These are phyloP conservation scores for Drosophila sp. DNA, from an alignment of 1,140 invertebrate genomes.

Conservation along the genomic window DNA sequence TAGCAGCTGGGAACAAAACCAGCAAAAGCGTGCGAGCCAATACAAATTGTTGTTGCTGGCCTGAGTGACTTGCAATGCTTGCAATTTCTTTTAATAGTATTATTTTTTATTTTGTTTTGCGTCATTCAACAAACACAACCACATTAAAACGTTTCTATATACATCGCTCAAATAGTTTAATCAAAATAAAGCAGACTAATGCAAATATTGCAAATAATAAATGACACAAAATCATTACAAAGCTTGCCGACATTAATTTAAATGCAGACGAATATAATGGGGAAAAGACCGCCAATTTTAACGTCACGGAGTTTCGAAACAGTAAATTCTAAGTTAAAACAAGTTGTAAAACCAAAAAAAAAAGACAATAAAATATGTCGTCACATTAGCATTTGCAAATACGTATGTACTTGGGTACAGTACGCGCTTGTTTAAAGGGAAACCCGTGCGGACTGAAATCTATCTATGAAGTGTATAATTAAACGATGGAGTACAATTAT, in stretches of 20 bases:
- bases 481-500: too few relatives aligned
- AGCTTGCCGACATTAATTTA: constrained; percentile 37
- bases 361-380: constrained; percentile 4
- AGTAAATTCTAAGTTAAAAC: constrained; percentile 46
- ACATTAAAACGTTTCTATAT: constrained; percentile 15
- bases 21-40: constrained; percentile 47
- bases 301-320: constrained; percentile 36
- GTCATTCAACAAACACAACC: constrained; percentile 58
- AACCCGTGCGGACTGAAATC: too few relatives aligned
- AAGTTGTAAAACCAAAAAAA: constrained; percentile 15
- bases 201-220: constrained; percentile 8
- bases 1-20: constrained; percentile 42
- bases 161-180: constrained; percentile 21
- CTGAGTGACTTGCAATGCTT: constrained; percentile 55
- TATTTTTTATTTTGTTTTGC: constrained; percentile 69
- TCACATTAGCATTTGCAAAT: too few relatives aligned
- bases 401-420: constrained; percentile 30
- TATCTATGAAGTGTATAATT: too few relatives aligned
- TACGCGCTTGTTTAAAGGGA: constrained; percentile 7
- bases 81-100: constrained; percentile 53
- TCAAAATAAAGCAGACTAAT: constrained; percentile 20
- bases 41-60: constrained; percentile 52
- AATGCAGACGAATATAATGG: constrained; percentile 8
- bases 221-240: constrained; percentile 7
- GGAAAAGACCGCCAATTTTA: constrained; percentile 48